Conservation (phyloP, 2,113 vertebrate species). For the Probosciger aterrimus region DNA sequence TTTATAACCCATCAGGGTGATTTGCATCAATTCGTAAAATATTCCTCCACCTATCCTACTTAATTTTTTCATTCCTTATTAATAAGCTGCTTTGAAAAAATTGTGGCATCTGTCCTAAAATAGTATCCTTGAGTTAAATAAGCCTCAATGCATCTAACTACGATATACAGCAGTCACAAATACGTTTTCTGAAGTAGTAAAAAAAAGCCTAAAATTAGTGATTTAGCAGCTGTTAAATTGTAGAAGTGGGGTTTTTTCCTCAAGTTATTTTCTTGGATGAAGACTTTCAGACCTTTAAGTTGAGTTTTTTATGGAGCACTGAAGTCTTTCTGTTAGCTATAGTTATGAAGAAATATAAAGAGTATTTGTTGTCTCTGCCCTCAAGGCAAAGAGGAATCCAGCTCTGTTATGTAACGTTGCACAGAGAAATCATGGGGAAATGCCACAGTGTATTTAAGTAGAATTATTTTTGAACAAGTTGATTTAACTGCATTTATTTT, state of each 20-base stretch:
- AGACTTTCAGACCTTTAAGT: background rate
- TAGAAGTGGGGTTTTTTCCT: background rate
- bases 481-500: background rate
- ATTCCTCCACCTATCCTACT: constrained; percentile 8
- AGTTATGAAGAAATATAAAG: background rate
- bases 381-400: constrained; percentile 11
- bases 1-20: constrained; percentile 22
- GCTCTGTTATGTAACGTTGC: background rate
- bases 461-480: background rate
- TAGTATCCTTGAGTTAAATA: constrained; percentile 17
- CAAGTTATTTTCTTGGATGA: background rate
- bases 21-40: constrained; percentile 54
- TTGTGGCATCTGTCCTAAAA: background rate
- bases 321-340: background rate
- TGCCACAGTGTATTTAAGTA: background rate
- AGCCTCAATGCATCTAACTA: background rate
- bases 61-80: constrained; percentile 31
- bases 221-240: constrained; percentile 15
- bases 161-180: background rate
- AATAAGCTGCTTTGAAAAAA: constrained; percentile 9
- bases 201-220: background rate
- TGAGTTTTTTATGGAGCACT: background rate
- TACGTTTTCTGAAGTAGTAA: constrained; percentile 6
- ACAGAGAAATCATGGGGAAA: background rate
- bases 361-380: background rate